Base-by-base conservation (phyloP, 2,797 vertebrate genomes). In the Neosalanx taihuensis region DNA sequence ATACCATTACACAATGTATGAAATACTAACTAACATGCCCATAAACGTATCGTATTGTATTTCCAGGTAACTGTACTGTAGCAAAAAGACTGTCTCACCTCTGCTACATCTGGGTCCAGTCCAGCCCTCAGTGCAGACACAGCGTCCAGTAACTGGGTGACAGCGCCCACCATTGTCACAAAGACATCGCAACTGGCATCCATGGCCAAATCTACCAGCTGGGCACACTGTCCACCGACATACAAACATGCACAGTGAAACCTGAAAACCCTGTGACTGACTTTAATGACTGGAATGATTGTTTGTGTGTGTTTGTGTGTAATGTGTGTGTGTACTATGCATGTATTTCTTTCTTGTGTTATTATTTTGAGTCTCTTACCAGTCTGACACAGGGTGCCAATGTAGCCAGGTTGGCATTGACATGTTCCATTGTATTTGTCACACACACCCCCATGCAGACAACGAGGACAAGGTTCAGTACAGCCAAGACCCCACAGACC, bases 401-500 rank as follows among this genome's bases (percentile, higher is more conserved):
- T 69, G 64, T 90, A 93, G 57, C 94, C 94, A 0, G 92, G 86
- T 0, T 18, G 75, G 59, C 94, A 96, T 3, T 77, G 20, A 49
- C 94, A 96, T 67, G 72, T 57, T n/a, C 94, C 94, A 0, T 90
- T 89, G 75, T 70, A 26, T 0, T 83, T 91, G 56, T 92, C 80
- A 51, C 94, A 95, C 79, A 66, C 64, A 9, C 81, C 93, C 0
- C 82, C 82, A 0, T 94, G 92, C 13, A 90, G 84, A 3, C 95
- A 96, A 0, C 49, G 51, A 0, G 86, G 91, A 73, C 94, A 95
- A 23, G 89, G 80, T 79, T 91, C 86, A 78, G 92, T 91, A 81
- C 95, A 95, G 75, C 92, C 93, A 0, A 71, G 75, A 0, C 94
- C 95, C 95, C 95, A 95, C 67, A 0, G 91, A 3, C 93, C 94